These are phyloP conservation scores for Anguilla megastoma DNA, from an alignment of 2,797 vertebrate species.

Conservation along the genomic window DNA sequence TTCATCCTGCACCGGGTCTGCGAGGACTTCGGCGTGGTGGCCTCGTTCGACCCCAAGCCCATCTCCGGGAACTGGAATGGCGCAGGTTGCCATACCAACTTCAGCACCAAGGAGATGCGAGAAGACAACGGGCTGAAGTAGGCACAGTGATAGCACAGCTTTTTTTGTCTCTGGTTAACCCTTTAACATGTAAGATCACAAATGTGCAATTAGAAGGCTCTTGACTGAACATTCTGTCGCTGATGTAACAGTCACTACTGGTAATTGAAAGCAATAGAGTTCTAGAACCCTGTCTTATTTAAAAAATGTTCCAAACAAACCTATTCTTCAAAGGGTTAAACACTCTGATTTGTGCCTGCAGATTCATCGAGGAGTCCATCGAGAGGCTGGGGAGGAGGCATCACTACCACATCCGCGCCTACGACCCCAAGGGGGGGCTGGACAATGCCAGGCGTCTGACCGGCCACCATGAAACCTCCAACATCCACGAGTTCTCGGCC, in stretches of 20 bases:
- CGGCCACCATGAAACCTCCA: slow-evolving; percentile 90
- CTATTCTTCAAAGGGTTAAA: not conserved
- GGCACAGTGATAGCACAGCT: slow-evolving; percentile 57
- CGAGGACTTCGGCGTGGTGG: slow-evolving; percentile 91
- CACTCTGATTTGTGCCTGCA: slow-evolving; percentile 49
- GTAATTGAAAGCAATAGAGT: too few relatives aligned
- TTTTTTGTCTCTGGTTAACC: not conserved
- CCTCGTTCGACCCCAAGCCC: slow-evolving; percentile 94
- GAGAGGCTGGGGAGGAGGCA: slow-evolving; percentile 90
- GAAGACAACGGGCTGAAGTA: slow-evolving; percentile 92
- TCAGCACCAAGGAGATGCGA: slow-evolving; percentile 96
- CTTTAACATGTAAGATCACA: too few relatives aligned
- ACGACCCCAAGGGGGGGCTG: slow-evolving; percentile 92
- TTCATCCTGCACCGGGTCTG: slow-evolving; percentile 96
- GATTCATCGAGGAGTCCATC: slow-evolving; percentile 91
- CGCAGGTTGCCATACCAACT: slow-evolving; percentile 96
- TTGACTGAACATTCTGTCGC: too few relatives aligned
- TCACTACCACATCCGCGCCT: slow-evolving; percentile 91
- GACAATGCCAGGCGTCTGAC: slow-evolving; percentile 95
- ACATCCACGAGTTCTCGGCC: slow-evolving; percentile 93
- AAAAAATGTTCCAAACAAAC: too few relatives aligned
- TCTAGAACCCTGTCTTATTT: too few relatives aligned
- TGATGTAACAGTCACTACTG: too few relatives aligned
- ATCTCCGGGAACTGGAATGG: slow-evolving; percentile 98
- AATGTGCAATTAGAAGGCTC: too few relatives aligned